Evolutionary conservation across 2,888 invertebrate species (phyloP).

Genomic region (Cephus runcator): DNA sequence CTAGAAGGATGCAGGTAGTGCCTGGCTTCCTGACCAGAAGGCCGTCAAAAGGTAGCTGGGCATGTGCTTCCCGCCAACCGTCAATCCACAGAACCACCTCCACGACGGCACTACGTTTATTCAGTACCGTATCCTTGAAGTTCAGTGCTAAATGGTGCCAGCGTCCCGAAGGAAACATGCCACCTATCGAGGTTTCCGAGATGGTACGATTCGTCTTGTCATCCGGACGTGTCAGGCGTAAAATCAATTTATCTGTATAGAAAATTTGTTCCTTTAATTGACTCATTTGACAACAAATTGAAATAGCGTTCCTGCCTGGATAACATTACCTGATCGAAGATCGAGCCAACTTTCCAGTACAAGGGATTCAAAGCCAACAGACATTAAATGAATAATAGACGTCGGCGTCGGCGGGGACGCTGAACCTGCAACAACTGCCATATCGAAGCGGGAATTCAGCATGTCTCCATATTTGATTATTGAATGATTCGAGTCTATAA

Average conservation of each 20-base stretch:
- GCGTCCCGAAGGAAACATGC: constrained; percentile 65
- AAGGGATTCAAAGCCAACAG: constrained; percentile 73
- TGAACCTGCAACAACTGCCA: constrained; percentile 52
- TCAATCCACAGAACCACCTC: constrained; percentile 72
- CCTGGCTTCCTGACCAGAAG: constrained; percentile 71
- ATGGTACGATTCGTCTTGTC: constrained; percentile 66
- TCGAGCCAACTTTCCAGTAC: constrained; percentile 74
- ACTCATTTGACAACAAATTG: constrained; percentile 6
- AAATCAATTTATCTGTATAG: constrained; percentile 64
- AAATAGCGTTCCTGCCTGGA: background rate
- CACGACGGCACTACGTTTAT: constrained; percentile 70
- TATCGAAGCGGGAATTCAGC: background rate
- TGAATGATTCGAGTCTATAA: constrained; percentile 23
- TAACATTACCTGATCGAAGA: constrained; percentile 60
- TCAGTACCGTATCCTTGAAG: constrained; percentile 69
- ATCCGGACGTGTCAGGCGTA: constrained; percentile 70
- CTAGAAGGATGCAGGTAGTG: constrained; percentile 69
- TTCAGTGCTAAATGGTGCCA: constrained; percentile 73
- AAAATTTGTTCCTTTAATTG: background rate
- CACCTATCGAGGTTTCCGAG: constrained; percentile 67
- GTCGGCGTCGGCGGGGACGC: constrained; percentile 54
- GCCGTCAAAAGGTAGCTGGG: constrained; percentile 71
- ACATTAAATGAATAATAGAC: constrained; percentile 70
- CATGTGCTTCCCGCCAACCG: constrained; percentile 70
- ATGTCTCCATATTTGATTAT: background rate